Percentiles rank a stretch among this genome's conserved stretches.
phyloP scores from a whole-genome alignment of 2,113 vertebrate genomes.

The Poeciliopsis turrubarensis region DNA sequence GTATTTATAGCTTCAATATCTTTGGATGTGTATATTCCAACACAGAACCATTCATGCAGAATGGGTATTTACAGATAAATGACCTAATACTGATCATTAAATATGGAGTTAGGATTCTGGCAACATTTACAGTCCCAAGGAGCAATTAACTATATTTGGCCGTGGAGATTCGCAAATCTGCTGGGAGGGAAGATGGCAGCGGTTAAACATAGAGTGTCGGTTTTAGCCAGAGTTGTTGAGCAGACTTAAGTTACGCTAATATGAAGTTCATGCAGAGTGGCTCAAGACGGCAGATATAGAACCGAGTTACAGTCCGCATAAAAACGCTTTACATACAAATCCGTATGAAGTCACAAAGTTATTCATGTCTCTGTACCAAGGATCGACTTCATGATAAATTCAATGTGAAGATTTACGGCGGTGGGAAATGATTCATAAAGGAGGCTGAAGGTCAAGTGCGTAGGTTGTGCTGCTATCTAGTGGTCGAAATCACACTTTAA shows the following conservation, averaged over 20 bases:
- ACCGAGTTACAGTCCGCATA: constrained; percentile 35
- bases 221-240: constrained; percentile 60
- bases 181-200: constrained; percentile 56
- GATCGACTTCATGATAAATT: constrained; percentile 14
- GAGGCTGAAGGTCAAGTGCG: neutral
- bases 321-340: constrained; percentile 48
- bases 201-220: constrained; percentile 68
- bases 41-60: constrained; percentile 1
- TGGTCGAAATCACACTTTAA: neutral
- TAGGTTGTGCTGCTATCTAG: neutral
- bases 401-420: constrained; percentile 13
- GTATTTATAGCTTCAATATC: constrained; percentile 73
- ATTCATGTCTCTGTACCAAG: constrained; percentile 30
- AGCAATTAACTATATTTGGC: constrained; percentile 67
- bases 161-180: constrained; percentile 33
- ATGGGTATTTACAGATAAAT: neutral
- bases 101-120: constrained; percentile 16
- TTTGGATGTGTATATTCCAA: constrained; percentile 3
- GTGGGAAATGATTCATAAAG: neutral
- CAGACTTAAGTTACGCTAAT: constrained; percentile 66
- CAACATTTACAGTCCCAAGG: constrained; percentile 31
- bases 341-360: constrained; percentile 51
- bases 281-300: constrained; percentile 57
- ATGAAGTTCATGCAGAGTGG: constrained; percentile 53
- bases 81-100: neutral